phyloP scores from a whole-genome alignment of 2,113 vertebrate genomes.

The rabbit (Oryctolagus cuniculus) region mOryCun1.1 NC_091438.1:51302001-51302500 shows the following conservation, averaged over 20 bases:
- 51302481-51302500: background rate
- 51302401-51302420: too few species aligned
- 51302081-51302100: background rate
- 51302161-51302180: background rate
- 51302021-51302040: background rate
- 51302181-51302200: background rate
- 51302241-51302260: background rate
- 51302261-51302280: background rate
- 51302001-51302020: background rate
- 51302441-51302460: background rate
- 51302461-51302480: background rate
- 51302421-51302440: too few species aligned
- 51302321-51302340: background rate
- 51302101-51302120: background rate
- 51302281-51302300: background rate
- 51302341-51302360: background rate
- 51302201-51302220: background rate
- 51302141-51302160: background rate
- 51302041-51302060: background rate
- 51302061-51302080: background rate
- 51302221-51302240: slow-evolving; percentile 6
- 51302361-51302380: background rate
- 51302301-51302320: background rate
- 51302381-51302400: background rate
- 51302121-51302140: background rate